Base-by-base conservation (phyloP, 2,888 invertebrate species). In the Tenthredo mesomela region DNA sequence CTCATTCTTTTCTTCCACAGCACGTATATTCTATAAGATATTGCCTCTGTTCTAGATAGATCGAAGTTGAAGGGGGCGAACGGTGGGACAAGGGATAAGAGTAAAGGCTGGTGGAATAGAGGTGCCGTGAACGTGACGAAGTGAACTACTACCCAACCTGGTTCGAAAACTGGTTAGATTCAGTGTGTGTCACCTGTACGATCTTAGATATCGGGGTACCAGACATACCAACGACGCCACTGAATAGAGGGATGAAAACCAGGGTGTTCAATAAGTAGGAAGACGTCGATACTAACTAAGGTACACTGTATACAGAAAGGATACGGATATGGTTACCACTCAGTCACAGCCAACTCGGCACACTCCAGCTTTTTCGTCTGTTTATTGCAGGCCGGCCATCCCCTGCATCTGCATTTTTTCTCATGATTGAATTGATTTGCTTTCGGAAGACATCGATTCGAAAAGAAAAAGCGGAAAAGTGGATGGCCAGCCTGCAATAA, bases 11-110 rank as follows among this genome's bases (percentile, higher is more conserved):
- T 61, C 61, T 80, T 80, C 21, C 80, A 61, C 61, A 40, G 80
- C 80, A 58, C 80, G 80, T 80, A 80, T 80, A 80, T 80, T 80
- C 80, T 61, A 61, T 61, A 80, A 80, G 80, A 80, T 80, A 80
- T 80, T 80, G 80, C 80, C 80, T 80, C 80, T 80, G 80, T 80
- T 80, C 80, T 21, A 58, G 80, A 80, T 80, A 80, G 80, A 80
- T 80, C 80, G 80, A 80, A 61, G n/a, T 80, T 37, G 21, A 61
- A 37, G 54, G 54, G 54, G 77, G 50, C 29, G 77, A 29, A 54
- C 21, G 54, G 54, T 54, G 33, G 18, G 50, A 77, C 18, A 18
- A 80, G 37, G 80, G 61, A 37, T 37, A 80, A 80, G 77, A 33
- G 29, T 61, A 29, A 80, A 40, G 80, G 80, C 9, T 61, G 37